Evolutionary conservation across 2,797 vertebrate genomes (phyloP).

Genomic region (Amblyraja radiata): DNA sequence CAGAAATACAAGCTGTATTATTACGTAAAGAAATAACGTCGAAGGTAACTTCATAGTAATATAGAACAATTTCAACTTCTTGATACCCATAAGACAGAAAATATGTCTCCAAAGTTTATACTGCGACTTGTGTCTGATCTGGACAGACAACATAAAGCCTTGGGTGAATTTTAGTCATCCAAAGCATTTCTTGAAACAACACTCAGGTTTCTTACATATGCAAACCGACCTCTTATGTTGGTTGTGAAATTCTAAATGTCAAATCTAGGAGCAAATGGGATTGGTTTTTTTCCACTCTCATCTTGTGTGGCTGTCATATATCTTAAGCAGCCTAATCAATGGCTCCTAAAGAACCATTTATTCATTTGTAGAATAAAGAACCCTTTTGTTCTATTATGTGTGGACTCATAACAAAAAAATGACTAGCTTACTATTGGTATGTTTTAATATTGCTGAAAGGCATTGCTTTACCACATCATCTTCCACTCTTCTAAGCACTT

Average conservation of each 20-base stretch:
- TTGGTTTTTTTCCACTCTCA: background rate
- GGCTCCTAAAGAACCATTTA: background rate
- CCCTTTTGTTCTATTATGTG: background rate
- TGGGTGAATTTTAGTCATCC: background rate
- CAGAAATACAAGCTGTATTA: background rate
- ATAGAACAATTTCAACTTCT: background rate
- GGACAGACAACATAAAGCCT: no score
- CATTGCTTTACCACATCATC: background rate
- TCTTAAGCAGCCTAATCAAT: background rate
- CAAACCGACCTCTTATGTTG: background rate
- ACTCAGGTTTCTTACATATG: background rate
- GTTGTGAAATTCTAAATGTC: background rate
- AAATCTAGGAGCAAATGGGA: background rate
- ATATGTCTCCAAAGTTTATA: background rate
- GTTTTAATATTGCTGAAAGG: background rate
- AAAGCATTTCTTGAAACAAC: background rate
- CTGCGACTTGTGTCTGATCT: background rate
- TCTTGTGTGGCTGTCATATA: background rate
- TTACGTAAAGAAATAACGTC: background rate
- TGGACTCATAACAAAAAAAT: background rate
- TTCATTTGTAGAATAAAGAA: no score
- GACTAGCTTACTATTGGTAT: background rate
- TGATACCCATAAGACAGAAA: background rate
- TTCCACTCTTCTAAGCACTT: background rate
- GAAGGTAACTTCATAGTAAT: background rate